Base-by-base conservation (phyloP, 1,140 invertebrate genomes). In the Procambarus clarkii region DNA sequence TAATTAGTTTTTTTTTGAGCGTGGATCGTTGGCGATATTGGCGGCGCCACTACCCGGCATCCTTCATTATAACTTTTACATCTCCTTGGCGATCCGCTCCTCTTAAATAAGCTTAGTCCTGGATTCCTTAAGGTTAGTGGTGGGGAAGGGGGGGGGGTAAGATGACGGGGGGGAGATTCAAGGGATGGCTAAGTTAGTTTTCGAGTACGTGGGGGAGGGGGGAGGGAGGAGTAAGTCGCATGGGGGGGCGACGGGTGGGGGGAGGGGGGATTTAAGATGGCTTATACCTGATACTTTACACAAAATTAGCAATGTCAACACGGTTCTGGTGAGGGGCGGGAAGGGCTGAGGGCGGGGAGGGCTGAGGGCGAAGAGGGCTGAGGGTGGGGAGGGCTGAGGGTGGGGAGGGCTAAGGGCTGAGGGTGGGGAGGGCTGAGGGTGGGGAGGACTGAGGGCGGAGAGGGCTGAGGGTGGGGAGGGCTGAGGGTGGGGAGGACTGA, bases 1-100 rank as follows among this genome's bases (percentile, higher is more conserved):
- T 81, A 81, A 81, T 81, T 81, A 81, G 48, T 54, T 81, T 64
- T 81, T 64, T 81, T 81, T 54, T n/a, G n/a, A 81, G 79, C 79
- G 21, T n/a, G 79, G 79, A 54, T 81, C 13, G 9, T 48, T 7
- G 4, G 48, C 18, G 46, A 81, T 81, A 81, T 81, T 81, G 79
- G 48, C 79, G 8, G 44, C 79, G 54, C 79, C 45, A 5, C 48
- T 13, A 24, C 48, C 79, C n/a, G 18, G n/a, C 54, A 58, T 58
- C 79, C 48, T 81, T 81, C 79, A 81, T 81, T 81, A 81, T 50
- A 81, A 81, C 79, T 81, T 81, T 81, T 81, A 18, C 18, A 81
- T 50, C 79, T 54, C 79, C n/a, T 54, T 24, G 15, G 48, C 48
- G 79, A 81, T 81, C 79, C 48, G 79, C 79, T 54, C 79, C 79